Conservation (phyloP, 2,888 invertebrate species). For the Bursaphelenchus okinawaensis region DNA sequence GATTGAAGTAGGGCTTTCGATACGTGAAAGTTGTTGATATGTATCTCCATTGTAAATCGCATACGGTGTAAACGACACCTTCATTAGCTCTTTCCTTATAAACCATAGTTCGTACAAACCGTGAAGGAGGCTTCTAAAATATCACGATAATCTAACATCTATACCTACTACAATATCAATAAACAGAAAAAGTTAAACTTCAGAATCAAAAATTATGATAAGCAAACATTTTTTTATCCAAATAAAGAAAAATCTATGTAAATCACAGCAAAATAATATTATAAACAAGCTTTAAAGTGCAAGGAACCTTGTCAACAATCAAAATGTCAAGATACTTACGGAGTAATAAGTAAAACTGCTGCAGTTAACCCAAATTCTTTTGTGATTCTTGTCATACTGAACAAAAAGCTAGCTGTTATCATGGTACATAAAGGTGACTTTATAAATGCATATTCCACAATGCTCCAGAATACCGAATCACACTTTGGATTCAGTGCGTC, state of each 20-base stretch:
- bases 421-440: conserved; percentile 52
- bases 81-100: not conserved
- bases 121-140: not conserved
- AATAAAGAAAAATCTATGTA: no score
- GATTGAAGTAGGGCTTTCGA: not conserved
- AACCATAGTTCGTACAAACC: not conserved
- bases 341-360: conserved; percentile 69
- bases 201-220: not conserved
- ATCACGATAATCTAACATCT: no score
- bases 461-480: conserved; percentile 18
- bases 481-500: conserved; percentile 1
- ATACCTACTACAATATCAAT: no score
- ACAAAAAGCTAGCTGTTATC: conserved; percentile 51
- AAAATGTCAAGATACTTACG: conserved; percentile 20
- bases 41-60: not conserved
- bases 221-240: no score
- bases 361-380: conserved; percentile 73
- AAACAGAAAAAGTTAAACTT: no score
- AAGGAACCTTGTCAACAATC: no score
- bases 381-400: conserved; percentile 64
- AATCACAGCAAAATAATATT: no score
- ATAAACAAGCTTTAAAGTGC: no score
- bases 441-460: conserved; percentile 42
- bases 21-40: not conserved
- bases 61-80: not conserved